These are phyloP conservation scores for Hypotaenidia okinawae DNA, from an alignment of 2,797 vertebrate species.

Conservation along the genomic window DNA sequence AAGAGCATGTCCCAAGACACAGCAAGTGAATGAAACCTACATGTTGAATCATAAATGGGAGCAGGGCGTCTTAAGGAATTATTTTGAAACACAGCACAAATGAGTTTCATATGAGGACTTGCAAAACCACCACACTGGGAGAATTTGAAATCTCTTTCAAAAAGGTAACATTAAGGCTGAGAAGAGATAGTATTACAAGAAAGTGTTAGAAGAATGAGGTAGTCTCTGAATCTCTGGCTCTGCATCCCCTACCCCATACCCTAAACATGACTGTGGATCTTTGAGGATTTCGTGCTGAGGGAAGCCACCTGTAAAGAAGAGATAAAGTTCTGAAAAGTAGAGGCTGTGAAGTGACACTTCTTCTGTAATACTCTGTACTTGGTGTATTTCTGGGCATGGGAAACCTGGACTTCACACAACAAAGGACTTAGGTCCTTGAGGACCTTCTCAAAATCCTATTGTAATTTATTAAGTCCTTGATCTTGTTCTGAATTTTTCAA, in stretches of 20 bases:
- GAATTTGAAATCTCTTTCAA: conserved; percentile 5
- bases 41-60: conserved; percentile 14
- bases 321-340: neutral
- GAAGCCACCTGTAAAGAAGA: neutral
- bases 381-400: neutral
- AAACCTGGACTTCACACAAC: neutral
- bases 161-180: neutral
- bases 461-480: neutral
- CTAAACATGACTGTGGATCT: neutral
- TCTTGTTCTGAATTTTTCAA: neutral
- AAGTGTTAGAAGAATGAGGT: neutral
- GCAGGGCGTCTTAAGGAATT: neutral
- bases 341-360: neutral
- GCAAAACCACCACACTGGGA: neutral
- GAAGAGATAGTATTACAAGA: neutral
- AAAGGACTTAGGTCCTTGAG: neutral
- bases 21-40: conserved; percentile 14
- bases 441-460: neutral
- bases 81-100: neutral
- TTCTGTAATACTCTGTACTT: neutral
- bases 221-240: neutral
- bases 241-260: neutral
- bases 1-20: neutral
- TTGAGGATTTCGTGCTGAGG: neutral
- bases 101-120: neutral